These are phyloP conservation scores for Lymantria dispar DNA, from an alignment of 2,888 invertebrate genomes.

Conservation along the genomic window DNA sequence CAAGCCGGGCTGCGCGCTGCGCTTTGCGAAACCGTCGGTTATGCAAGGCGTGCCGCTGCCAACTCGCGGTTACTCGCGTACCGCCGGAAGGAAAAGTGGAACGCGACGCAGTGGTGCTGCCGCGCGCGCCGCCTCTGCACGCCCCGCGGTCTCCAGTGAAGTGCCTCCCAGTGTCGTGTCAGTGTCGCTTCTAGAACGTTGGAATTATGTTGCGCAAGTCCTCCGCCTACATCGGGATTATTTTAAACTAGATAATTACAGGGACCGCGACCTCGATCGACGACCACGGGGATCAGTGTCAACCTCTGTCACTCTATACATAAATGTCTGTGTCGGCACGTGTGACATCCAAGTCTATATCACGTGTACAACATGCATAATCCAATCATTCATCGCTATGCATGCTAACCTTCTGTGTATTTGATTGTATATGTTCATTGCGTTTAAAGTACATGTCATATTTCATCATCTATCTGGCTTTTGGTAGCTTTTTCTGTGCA, in stretches of 20 bases:
- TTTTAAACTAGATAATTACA: constrained; percentile 72
- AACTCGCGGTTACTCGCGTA: constrained; percentile 70
- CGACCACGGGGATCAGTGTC: constrained; percentile 35
- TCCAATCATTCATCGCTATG: constrained; percentile 41
- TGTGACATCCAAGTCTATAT: constrained; percentile 46
- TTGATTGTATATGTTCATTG: constrained; percentile 20
- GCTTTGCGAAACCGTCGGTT: constrained; percentile 80
- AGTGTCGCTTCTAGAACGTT: constrained; percentile 79
- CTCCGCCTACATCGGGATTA: constrained; percentile 74
- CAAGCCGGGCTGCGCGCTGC: constrained; percentile 73
- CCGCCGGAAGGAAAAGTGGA: constrained; percentile 82
- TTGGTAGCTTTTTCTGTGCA: constrained; percentile 30
- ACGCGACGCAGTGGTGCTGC: constrained; percentile 77
- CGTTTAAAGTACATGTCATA: constrained; percentile 17
- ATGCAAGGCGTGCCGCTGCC: constrained; percentile 81
- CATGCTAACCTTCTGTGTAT: constrained; percentile 34
- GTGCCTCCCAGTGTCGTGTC: constrained; percentile 75
- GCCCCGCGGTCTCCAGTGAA: constrained; percentile 69
- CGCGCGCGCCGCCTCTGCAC: constrained; percentile 77
- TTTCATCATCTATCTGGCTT: constrained; percentile 20
- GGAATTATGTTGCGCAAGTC: constrained; percentile 78
- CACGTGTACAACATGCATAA: constrained; percentile 49
- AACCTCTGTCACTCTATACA: constrained; percentile 50
- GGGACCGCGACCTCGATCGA: constrained; percentile 49
- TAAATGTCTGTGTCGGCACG: constrained; percentile 43